Base-by-base conservation (phyloP, 2,888 invertebrate species). In the Trissolcus brochymenae region DNA sequence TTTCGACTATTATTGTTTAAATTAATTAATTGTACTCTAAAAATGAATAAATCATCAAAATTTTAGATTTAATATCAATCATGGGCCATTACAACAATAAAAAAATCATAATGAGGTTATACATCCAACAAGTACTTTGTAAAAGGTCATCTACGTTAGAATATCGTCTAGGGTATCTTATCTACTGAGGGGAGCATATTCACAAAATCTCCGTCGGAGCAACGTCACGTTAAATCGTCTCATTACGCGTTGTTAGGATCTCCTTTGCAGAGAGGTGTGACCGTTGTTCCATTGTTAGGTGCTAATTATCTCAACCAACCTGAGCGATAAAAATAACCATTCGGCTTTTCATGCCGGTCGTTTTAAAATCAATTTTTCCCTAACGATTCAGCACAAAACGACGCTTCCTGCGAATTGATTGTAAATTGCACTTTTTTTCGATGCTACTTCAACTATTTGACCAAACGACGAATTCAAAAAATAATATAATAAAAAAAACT, bases 191-290 rank as follows among this genome's bases (percentile, higher is more conserved):
- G 13, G n/a, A 35, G 55, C 51, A 61, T 76, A 75, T 65, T 76
- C 55, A 51, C 21, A 13, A 70, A 65, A 65, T 76, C 25, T 60
- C 57, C 41, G 57, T 17, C n/a, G 56, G 29, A 68, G 65, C 43
- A 56, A 70, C 60, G 65, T 65, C 60, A 43, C 43, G 40, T 55
- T 65, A 65, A 70, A 76, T 65, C 60, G 70, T 65, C 17, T 76
- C 76, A 76, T 65, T 76, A 76, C 41, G 54, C 64, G 64, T 68
- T 64, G 64, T 75, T 75, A 68, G 68, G 59, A 64, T 57, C 68
- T 75, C 49, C 25, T 67, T 59, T 49, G 59, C 62, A 49, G 59
- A 61, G 46, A 65, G 74, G 67, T 74, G 67, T 59, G 57, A 68
- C 61, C 51, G 51, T 61, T 21, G 29, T 41, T 68, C 43, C 60